Evolutionary conservation across 2,113 vertebrate species (phyloP), one percentile per base, ranked within the genome.

Genomic region (Mesitornis unicolor): DNA sequence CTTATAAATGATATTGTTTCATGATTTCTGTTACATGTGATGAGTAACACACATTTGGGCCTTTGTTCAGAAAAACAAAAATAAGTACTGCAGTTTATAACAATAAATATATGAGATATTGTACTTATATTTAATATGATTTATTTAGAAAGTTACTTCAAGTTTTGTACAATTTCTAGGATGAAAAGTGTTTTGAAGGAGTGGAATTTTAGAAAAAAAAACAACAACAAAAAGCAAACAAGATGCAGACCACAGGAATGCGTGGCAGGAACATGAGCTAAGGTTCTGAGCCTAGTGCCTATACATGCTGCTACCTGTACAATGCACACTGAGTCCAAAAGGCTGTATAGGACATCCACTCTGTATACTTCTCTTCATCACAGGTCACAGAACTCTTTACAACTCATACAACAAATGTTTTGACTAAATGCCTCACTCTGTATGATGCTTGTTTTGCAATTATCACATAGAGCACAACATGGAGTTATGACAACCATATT

Each of bases 221-320:
- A 1, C 6, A 1, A 6, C 25, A 50, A 22, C 20, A 48, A 48
- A 48, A 48, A 5, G 9, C 21, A 47, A 4, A 2, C 6, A 1
- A 4, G 3, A 50, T 63, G 15, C 20, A 53, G 47, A 33, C 5
- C 17, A 18, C 8, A 7, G 43, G 42, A 38, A 35, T 2, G 0
- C 22, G 21, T 61, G 28, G 8, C n/a, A 50, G 20, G 50, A 65
- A 42, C 20, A 10, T 57, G n/a, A 81, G 29, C 45, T 71, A 28
- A 56, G 29, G 33, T 38, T 79, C 63, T 40, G 43, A 76, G 18
- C 10, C 42, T 50, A 16, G 31, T 60, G 22, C 36, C 13, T 22
- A 31, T 4, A 15, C 4, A 42, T 0, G 0, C 45, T 60, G 33
- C 28, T 61, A 2, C 45, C 50, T 40, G 3, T 63, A 11, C 70